A percentile compares a stretch with the other conserved stretches of the same genome.
phyloP scores from a whole-genome alignment of 2,888 invertebrate genomes.

The Drosophila paranaensis region DNA sequence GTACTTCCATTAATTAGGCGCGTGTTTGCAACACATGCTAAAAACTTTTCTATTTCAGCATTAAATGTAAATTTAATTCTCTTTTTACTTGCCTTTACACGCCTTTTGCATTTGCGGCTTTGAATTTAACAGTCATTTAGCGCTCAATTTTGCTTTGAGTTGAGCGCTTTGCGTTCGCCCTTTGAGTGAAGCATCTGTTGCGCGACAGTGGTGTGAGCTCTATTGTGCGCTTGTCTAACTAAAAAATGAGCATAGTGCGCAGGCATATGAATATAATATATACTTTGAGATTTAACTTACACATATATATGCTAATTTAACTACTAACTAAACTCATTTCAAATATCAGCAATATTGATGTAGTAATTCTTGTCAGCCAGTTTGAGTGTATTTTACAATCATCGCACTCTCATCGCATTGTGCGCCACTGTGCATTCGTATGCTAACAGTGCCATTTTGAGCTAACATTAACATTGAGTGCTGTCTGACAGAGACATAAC shows the following conservation, averaged over 20 bases:
- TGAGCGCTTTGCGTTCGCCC: slow-evolving; percentile 5
- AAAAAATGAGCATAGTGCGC: background rate
- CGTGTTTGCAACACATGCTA: background rate
- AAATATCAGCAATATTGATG: background rate
- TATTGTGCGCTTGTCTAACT: background rate
- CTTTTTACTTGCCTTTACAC: slow-evolving; percentile 17
- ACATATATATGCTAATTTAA: background rate
- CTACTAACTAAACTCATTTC: background rate
- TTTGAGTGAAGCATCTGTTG: slow-evolving; percentile 48
- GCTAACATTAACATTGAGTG: slow-evolving; percentile 46
- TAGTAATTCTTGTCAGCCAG: no score
- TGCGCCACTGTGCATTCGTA: slow-evolving; percentile 26
- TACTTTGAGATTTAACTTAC: no score
- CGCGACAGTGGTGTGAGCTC: slow-evolving; percentile 38
- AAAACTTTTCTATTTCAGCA: slow-evolving; percentile 2
- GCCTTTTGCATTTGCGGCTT: slow-evolving; percentile 45
- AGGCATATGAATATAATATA: background rate
- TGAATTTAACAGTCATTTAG: slow-evolving; percentile 24
- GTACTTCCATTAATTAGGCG: background rate
- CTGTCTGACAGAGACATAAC: background rate
- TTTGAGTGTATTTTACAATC: background rate
- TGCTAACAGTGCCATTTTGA: slow-evolving; percentile 44
- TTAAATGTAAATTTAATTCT: slow-evolving; percentile 4
- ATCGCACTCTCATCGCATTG: background rate
- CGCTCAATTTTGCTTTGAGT: slow-evolving; percentile 13